Evolutionary conservation across 1,140 invertebrate genomes (phyloP).

Genomic region (Drosophila chauvacae): DNA sequence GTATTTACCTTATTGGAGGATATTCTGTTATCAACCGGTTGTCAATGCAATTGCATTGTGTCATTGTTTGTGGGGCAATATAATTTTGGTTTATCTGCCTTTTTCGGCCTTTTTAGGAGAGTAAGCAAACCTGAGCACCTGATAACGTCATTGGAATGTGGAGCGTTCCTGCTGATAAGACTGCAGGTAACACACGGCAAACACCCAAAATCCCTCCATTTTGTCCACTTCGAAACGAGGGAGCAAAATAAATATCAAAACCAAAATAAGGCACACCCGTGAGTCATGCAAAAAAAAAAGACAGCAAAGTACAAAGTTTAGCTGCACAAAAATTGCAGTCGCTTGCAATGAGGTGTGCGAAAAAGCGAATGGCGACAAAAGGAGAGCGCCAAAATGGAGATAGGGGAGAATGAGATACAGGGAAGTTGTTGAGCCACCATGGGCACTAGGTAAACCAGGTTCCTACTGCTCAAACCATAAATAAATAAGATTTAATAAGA

Average conservation of each 20-base stretch:
- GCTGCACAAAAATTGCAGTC: conserved; percentile 44
- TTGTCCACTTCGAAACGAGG: background rate
- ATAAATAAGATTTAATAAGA: background rate
- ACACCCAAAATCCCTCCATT: background rate
- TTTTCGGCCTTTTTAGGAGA: conserved; percentile 45
- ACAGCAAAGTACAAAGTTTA: conserved; percentile 64
- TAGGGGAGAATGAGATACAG: conserved; percentile 25
- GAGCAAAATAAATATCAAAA: conserved; percentile 8
- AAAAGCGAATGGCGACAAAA: conserved; percentile 34
- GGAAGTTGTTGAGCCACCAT: conserved; percentile 7
- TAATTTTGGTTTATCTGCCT: conserved; percentile 51
- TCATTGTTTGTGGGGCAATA: conserved; percentile 50
- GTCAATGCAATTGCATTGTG: conserved; percentile 72
- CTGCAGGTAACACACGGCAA: conserved; percentile 20
- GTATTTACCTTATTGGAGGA: conserved; percentile 5
- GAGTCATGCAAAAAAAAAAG: conserved; percentile 51
- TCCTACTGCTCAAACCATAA: background rate
- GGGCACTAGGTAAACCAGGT: background rate
- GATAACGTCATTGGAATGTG: conserved; percentile 61
- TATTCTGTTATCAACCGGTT: conserved; percentile 42
- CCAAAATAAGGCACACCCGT: conserved; percentile 31
- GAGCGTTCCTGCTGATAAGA: conserved; percentile 41
- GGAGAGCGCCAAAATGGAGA: conserved; percentile 69
- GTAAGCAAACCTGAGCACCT: background rate
- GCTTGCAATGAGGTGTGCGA: conserved; percentile 38